Evolutionary conservation across 2,113 vertebrate species (phyloP).

Genomic region (Phasianus colchicus): DNA sequence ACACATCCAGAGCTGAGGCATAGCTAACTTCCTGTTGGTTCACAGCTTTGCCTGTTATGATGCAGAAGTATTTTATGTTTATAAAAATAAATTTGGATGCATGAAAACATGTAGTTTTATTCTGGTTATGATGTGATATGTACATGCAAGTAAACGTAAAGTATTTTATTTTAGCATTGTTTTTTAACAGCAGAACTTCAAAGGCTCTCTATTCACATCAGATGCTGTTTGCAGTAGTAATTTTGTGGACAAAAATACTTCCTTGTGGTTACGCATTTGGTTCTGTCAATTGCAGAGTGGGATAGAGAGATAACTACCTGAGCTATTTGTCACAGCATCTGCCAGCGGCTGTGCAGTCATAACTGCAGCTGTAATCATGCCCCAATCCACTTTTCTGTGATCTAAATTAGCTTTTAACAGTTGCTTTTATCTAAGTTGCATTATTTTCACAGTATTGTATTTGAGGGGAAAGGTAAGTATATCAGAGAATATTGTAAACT

Average conservation of each 20-base stretch:
- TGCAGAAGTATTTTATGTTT: accelerated
- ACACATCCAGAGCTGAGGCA: not conserved
- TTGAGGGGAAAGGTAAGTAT: not conserved
- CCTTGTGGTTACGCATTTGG: not conserved
- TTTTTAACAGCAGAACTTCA: not conserved
- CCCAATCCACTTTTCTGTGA: not conserved
- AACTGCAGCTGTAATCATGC: not conserved
- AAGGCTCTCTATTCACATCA: not conserved
- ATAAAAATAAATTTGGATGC: not conserved
- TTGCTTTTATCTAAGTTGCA: not conserved
- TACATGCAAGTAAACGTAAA: not conserved
- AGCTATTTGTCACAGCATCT: not conserved
- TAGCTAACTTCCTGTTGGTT: not conserved
- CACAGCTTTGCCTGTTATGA: not conserved
- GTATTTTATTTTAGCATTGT: not conserved
- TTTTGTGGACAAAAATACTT: not conserved
- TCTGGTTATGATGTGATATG: not conserved
- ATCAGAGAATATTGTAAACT: not conserved
- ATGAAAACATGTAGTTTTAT: not conserved
- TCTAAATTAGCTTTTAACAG: not conserved
- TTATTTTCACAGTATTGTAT: not conserved
- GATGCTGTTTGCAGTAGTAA: not conserved
- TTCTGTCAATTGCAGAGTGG: not conserved
- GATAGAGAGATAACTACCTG: not conserved
- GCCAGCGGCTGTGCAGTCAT: not conserved